Conservation (phyloP, 2,888 invertebrate species). For the Sthenelais limicola region DNA sequence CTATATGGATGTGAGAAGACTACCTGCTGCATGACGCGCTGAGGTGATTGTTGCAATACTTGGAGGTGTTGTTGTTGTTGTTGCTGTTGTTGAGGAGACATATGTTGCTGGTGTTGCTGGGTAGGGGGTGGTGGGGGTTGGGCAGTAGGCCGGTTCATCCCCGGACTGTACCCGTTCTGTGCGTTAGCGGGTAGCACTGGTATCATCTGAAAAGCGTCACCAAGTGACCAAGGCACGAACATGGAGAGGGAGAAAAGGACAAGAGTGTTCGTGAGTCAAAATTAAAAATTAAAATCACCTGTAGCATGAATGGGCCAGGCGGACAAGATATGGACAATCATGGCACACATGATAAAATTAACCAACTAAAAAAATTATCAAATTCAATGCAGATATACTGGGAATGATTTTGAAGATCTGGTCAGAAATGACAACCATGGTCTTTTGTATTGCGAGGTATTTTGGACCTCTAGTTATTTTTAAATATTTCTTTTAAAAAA, state of each 20-base stretch:
- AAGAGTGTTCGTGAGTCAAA: too few species aligned
- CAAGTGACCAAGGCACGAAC: neutral
- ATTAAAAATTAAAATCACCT: too few species aligned
- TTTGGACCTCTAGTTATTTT: too few species aligned
- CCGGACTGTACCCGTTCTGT: conserved; percentile 33
- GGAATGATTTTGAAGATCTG: too few species aligned
- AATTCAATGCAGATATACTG: too few species aligned
- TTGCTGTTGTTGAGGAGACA: neutral
- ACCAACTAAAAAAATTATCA: too few species aligned
- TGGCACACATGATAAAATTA: too few species aligned
- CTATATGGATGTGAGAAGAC: neutral
- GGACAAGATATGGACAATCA: too few species aligned
- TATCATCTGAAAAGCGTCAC: conserved; percentile 16
- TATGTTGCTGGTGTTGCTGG: conserved; percentile 10
- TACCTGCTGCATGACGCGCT: conserved; percentile 29
- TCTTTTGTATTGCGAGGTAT: too few species aligned
- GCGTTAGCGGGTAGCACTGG: conserved; percentile 3
- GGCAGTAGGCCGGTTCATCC: conserved; percentile 27
- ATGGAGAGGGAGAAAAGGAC: neutral
- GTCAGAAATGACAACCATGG: too few species aligned
- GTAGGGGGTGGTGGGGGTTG: conserved; percentile 17
- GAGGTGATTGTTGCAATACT: conserved; percentile 8
- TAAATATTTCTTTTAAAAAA: too few species aligned
- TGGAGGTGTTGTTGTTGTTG: conserved; percentile 6
- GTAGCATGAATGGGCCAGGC: too few species aligned